These are phyloP conservation scores for Octodon degus DNA, from an alignment of 2,113 vertebrate genomes.

Conservation along the genomic window DNA sequence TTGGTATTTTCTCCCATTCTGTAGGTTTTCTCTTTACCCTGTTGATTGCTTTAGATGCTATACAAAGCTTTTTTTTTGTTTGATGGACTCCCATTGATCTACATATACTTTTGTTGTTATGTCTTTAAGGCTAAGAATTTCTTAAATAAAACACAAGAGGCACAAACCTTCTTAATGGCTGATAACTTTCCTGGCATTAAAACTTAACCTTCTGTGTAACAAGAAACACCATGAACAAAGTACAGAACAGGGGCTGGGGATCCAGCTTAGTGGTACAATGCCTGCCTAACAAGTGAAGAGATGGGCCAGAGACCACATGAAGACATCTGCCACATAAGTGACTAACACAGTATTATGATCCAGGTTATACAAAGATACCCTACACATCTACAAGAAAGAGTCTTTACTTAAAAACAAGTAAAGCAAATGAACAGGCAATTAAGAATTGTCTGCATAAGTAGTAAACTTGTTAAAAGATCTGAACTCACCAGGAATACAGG, in stretches of 20 bases:
- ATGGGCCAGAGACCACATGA: neutral
- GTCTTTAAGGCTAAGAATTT: neutral
- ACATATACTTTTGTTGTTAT: neutral
- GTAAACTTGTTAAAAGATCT: slow-evolving; percentile 3
- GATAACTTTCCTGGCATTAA: neutral
- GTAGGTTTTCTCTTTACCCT: neutral
- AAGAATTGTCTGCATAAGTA: neutral
- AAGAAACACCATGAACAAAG: neutral
- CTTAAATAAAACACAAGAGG: neutral
- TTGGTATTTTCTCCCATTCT: neutral
- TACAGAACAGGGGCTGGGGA: neutral
- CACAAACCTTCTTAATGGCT: neutral
- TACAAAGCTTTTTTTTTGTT: neutral
- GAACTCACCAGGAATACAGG: slow-evolving; percentile 33
- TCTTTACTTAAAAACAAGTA: neutral
- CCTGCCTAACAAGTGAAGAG: neutral
- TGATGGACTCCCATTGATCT: neutral
- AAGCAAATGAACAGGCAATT: slow-evolving; percentile 6
- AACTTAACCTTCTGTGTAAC: neutral
- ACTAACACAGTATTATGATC: neutral
- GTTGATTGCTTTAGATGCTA: neutral
- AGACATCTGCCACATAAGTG: neutral
- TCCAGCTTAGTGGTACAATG: too few species aligned
- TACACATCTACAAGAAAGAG: neutral
- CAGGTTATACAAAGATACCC: neutral